Conservation (phyloP, 2,113 vertebrate species). For the Dicrurus megarhynchus region DNA sequence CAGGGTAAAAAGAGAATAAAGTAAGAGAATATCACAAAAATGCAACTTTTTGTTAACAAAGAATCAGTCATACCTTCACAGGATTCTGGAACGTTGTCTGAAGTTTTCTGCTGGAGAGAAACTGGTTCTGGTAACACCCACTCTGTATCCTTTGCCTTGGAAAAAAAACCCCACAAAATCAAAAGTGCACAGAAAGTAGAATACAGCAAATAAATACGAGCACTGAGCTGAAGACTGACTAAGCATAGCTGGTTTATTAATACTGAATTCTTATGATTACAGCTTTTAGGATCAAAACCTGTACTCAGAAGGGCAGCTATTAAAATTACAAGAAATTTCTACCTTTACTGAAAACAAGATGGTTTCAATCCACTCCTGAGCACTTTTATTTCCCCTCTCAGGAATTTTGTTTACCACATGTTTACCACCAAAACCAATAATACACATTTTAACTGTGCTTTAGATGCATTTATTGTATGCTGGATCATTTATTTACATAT, state of each 20-base stretch:
- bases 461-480: neutral
- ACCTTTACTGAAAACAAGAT: neutral
- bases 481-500: neutral
- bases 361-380: neutral
- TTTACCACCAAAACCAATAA: neutral
- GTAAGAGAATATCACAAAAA: neutral
- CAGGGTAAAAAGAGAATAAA: neutral
- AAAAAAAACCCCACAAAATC: neutral
- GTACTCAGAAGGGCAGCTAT: neutral
- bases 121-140: neutral
- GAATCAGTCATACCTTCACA: slow-evolving; percentile 45
- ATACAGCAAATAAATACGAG: neutral
- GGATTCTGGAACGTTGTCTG: slow-evolving; percentile 26
- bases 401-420: neutral
- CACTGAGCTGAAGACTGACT: neutral
- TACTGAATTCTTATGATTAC: neutral
- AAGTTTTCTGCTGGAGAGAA: neutral
- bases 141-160: slow-evolving; percentile 13
- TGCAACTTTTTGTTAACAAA: neutral
- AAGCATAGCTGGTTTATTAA: neutral
- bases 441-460: neutral
- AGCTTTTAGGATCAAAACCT: neutral
- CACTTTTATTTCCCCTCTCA: neutral
- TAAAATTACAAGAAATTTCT: neutral
- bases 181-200: neutral